These are phyloP conservation scores for Rhinogobius similis DNA, from an alignment of 2,113 vertebrate genomes.

Conservation along the genomic window DNA sequence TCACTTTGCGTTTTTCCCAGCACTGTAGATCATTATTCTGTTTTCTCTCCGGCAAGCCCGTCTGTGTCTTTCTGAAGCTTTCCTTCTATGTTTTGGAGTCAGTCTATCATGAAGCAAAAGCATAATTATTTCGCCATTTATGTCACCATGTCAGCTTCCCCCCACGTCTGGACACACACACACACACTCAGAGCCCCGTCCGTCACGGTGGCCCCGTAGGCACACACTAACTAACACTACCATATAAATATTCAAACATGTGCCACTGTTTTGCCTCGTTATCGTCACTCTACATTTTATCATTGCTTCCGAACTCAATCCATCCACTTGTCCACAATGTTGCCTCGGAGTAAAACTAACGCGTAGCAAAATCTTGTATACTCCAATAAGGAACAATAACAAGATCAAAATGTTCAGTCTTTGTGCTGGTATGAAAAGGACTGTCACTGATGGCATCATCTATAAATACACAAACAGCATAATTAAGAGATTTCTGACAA, in stretches of 20 bases:
- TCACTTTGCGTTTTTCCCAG: conserved; percentile 40
- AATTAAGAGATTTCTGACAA: conserved; percentile 58
- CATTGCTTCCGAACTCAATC: conserved; percentile 58
- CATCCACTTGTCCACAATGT: conserved; percentile 60
- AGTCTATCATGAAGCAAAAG: conserved; percentile 50
- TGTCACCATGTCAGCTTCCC: conserved; percentile 41
- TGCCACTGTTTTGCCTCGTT: conserved; percentile 63
- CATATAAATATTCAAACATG: conserved; percentile 75
- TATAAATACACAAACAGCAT: conserved; percentile 67
- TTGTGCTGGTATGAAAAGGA: conserved; percentile 35
- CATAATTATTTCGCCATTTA: conserved; percentile 74
- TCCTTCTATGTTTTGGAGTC: conserved; percentile 38
- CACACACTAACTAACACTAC: conserved; percentile 65
- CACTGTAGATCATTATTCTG: conserved; percentile 36
- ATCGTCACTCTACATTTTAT: conserved; percentile 60
- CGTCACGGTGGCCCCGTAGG: conserved; percentile 58
- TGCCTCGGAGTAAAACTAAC: conserved; percentile 64
- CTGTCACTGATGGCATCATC: conserved; percentile 55
- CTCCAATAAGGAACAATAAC: conserved; percentile 48
- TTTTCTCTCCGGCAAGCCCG: conserved; percentile 37
- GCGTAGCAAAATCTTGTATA: conserved; percentile 49
- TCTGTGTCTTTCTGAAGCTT: conserved; percentile 34
- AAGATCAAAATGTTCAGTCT: conserved; percentile 55
- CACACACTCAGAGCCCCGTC: conserved; percentile 51
- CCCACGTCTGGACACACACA: conserved; percentile 21